phyloP scores from a whole-genome alignment of 2,113 vertebrate species.

The Pholis gunnellus region DNA sequence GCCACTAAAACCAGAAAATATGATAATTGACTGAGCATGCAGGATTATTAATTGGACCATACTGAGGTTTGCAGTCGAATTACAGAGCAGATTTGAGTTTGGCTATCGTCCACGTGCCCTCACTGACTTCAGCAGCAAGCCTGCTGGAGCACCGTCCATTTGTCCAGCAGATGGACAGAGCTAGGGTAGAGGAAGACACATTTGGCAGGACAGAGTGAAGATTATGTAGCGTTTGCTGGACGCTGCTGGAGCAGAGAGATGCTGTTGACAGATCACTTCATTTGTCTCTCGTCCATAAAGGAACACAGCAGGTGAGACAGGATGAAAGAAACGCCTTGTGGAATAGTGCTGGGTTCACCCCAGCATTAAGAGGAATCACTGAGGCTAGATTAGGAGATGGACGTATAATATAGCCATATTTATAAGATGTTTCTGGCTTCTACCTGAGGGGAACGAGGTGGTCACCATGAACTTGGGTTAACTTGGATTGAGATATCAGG shows the following conservation, averaged over 20 bases:
- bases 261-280: constrained; percentile 62
- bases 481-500: constrained; percentile 31
- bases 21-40: constrained; percentile 40
- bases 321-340: constrained; percentile 10
- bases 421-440: background rate
- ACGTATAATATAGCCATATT: constrained; percentile 14
- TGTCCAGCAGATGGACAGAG: constrained; percentile 3
- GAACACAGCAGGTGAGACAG: constrained; percentile 27
- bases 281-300: constrained; percentile 35
- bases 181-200: background rate
- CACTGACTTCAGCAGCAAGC: background rate
- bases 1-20: constrained; percentile 24
- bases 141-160: background rate
- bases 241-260: constrained; percentile 24
- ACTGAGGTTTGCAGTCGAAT: constrained; percentile 37
- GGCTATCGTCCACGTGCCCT: background rate
- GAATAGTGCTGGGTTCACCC: background rate
- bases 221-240: constrained; percentile 9
- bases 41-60: constrained; percentile 14
- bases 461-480: background rate
- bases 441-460: background rate
- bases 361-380: constrained; percentile 20
- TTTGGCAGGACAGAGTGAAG: constrained; percentile 30
- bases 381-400: constrained; percentile 2
- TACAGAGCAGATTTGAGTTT: constrained; percentile 20